Evolutionary conservation across 1,140 invertebrate genomes (phyloP).

Genomic region (Zelostemma sp.): DNA sequence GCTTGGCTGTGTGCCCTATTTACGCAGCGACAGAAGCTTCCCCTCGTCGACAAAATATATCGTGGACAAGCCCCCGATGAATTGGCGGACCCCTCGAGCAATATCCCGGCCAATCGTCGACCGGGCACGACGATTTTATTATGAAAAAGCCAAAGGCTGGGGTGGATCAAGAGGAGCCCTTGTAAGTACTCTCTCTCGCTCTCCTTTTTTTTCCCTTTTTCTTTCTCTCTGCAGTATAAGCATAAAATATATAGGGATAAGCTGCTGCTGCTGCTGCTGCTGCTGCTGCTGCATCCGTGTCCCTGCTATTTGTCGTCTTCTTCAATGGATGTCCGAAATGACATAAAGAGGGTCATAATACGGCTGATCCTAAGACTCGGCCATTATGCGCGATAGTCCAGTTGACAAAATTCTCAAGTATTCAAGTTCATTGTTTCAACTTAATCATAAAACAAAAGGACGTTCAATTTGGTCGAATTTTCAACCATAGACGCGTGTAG

Average conservation of each 20-base stretch:
- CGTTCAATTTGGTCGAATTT: no score
- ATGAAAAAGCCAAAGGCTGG: slow-evolving; percentile 50
- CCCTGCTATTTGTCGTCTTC: slow-evolving; percentile 53
- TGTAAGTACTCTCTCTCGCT: slow-evolving; percentile 27
- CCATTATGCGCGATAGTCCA: no score
- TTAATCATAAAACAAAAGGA: no score
- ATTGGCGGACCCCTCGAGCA: slow-evolving; percentile 51
- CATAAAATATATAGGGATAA: slow-evolving; percentile 32
- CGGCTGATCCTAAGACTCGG: no score
- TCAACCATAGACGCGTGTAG: no score
- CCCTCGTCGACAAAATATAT: slow-evolving; percentile 36
- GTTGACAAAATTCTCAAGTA: no score
- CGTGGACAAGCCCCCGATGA: slow-evolving; percentile 56
- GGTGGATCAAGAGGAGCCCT: slow-evolving; percentile 47
- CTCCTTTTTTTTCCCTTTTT: no score
- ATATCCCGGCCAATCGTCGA: slow-evolving; percentile 52
- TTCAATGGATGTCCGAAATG: slow-evolving; percentile 34
- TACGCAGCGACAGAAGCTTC: slow-evolving; percentile 56
- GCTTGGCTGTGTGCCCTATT: slow-evolving; percentile 57
- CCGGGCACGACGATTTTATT: slow-evolving; percentile 54
- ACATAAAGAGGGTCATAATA: slow-evolving; percentile 14
- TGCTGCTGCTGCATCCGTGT: no score
- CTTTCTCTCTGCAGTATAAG: no score
- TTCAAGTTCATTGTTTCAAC: no score
- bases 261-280: slow-evolving; percentile 48